phyloP scores from a whole-genome alignment of 2,797 vertebrate species.

The Scolopax rusticola region DNA sequence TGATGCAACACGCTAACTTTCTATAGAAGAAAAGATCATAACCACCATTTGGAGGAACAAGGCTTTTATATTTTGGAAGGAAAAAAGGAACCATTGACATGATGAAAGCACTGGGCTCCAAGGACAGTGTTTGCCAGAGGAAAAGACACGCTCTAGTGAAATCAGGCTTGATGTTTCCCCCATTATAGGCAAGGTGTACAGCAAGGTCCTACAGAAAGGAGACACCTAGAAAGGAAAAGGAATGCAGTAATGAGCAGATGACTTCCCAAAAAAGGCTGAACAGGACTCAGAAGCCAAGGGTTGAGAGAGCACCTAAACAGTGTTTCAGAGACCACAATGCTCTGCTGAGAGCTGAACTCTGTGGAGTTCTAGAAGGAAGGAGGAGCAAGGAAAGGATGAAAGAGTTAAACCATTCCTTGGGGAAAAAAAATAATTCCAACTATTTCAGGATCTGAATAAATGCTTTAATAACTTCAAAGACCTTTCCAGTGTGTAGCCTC shows the following conservation, averaged over 20 bases:
- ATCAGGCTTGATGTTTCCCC: background rate
- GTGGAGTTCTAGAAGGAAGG: rapidly evolving
- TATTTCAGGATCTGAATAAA: background rate
- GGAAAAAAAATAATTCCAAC: background rate
- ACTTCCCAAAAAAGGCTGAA: background rate
- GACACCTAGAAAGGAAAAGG: background rate
- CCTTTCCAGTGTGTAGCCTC: background rate
- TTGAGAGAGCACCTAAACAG: background rate
- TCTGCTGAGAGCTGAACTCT: background rate
- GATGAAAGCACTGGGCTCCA: background rate
- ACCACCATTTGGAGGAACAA: background rate
- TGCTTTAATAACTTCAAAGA: background rate
- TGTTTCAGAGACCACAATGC: rapidly evolving
- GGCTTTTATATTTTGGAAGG: background rate
- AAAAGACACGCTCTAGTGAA: background rate
- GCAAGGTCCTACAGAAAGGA: background rate
- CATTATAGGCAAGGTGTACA: rapidly evolving
- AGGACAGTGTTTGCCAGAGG: background rate
- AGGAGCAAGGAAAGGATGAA: background rate
- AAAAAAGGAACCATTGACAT: background rate
- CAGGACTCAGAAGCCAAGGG: background rate
- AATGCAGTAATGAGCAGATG: background rate
- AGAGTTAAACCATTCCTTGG: background rate
- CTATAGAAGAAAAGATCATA: background rate
- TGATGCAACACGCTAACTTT: background rate